phyloP scores from a whole-genome alignment of 2,888 invertebrate genomes.

The Diachrysia chrysitis region DNA sequence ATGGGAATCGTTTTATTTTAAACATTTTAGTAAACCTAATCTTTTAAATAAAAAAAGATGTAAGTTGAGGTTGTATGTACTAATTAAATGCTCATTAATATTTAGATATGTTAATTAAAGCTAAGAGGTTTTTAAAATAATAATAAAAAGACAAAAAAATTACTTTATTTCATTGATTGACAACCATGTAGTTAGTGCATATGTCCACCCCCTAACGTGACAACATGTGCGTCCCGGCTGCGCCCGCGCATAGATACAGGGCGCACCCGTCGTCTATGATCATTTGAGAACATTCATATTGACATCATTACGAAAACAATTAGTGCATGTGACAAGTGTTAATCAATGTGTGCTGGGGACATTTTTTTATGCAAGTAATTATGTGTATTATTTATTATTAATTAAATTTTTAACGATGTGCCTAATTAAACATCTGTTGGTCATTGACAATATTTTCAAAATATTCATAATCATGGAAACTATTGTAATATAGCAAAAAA shows the following conservation, averaged over 20 bases:
- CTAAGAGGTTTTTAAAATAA: background rate
- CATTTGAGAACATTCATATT: constrained; percentile 48
- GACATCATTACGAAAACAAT: constrained; percentile 47
- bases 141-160: background rate
- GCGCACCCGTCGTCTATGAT: constrained; percentile 68
- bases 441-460: background rate
- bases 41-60: too few relatives aligned
- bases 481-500: background rate
- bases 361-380: constrained; percentile 9
- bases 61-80: background rate
- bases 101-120: background rate
- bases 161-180: constrained; percentile 10
- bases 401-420: background rate
- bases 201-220: constrained; percentile 76
- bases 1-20: background rate
- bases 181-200: constrained; percentile 73
- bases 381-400: background rate
- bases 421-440: background rate
- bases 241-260: constrained; percentile 65
- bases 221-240: constrained; percentile 83
- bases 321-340: constrained; percentile 47
- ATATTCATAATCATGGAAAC: background rate
- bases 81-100: background rate
- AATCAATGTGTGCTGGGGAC: constrained; percentile 36
- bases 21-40: background rate